Conservation (phyloP, 2,888 invertebrate genomes). For the Salticus scenicus region DNA sequence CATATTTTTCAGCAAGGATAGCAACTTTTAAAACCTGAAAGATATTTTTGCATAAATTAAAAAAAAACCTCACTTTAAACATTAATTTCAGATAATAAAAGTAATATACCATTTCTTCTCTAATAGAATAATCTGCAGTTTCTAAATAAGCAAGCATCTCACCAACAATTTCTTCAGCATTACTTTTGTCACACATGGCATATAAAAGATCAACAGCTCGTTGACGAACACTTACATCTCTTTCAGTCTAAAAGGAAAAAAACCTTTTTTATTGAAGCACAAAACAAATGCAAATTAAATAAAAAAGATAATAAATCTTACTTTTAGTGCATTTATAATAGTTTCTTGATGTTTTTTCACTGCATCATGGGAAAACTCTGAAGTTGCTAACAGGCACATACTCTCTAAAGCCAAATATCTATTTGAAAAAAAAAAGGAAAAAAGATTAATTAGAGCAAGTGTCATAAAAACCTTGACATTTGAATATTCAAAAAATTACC, state of each 20-base stretch:
- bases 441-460: neutral
- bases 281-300: neutral
- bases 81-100: neutral
- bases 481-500: slow-evolving; percentile 76
- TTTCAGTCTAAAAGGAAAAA: slow-evolving; percentile 85
- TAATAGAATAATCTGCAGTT: slow-evolving; percentile 99
- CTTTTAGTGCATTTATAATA: slow-evolving; percentile 97
- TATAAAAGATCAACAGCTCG: slow-evolving; percentile 98
- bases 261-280: neutral
- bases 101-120: slow-evolving; percentile 95
- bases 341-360: slow-evolving; percentile 99
- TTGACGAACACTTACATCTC: slow-evolving; percentile 97
- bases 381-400: slow-evolving; percentile 99
- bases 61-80: neutral
- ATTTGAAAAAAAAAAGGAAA: slow-evolving; percentile 38
- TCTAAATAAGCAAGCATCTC: slow-evolving; percentile 99
- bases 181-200: slow-evolving; percentile 99
- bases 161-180: slow-evolving; percentile 99
- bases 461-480: neutral
- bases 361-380: slow-evolving; percentile 99
- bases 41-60: neutral
- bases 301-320: slow-evolving; percentile 73
- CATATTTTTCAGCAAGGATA: slow-evolving; percentile 99
- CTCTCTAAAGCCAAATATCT: slow-evolving; percentile 96
- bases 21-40: slow-evolving; percentile 92